phyloP scores from a whole-genome alignment of 2,888 invertebrate genomes.

The Siphonodentalium dalli region DNA sequence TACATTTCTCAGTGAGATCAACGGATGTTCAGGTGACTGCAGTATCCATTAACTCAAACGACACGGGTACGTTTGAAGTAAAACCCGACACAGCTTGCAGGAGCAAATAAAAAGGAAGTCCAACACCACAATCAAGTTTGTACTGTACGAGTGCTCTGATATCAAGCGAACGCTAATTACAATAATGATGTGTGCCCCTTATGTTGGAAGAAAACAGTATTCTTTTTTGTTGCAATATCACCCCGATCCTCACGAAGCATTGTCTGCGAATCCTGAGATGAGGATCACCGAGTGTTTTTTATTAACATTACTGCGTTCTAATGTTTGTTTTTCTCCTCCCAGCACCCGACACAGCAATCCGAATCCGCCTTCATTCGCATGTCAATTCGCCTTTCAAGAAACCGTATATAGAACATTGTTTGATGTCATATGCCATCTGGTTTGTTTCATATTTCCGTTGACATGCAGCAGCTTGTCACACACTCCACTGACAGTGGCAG shows the following conservation, averaged over 20 bases:
- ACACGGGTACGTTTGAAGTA: slow-evolving; percentile 15
- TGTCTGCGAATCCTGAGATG: slow-evolving; percentile 10
- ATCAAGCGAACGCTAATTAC: slow-evolving; percentile 25
- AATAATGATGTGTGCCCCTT: slow-evolving; percentile 27
- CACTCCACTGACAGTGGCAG: too few species aligned
- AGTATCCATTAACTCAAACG: slow-evolving; percentile 5
- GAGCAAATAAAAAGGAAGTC: slow-evolving; percentile 25
- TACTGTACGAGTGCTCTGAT: slow-evolving; percentile 26
- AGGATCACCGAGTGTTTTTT: slow-evolving; percentile 13
- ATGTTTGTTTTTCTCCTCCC: slow-evolving; percentile 14
- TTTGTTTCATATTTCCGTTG: slow-evolving; percentile 18
- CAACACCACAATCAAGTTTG: slow-evolving; percentile 28
- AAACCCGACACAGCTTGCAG: slow-evolving; percentile 25
- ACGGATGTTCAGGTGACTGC: background rate
- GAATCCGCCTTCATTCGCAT: slow-evolving; percentile 13
- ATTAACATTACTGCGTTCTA: slow-evolving; percentile 16
- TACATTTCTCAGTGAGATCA: background rate
- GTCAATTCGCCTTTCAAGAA: slow-evolving; percentile 14
- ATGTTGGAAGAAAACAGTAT: slow-evolving; percentile 21
- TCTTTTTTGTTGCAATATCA: slow-evolving; percentile 12
- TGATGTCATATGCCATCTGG: slow-evolving; percentile 24
- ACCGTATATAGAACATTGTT: slow-evolving; percentile 9
- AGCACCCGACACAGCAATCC: slow-evolving; percentile 10
- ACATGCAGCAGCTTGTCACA: slow-evolving; percentile 12
- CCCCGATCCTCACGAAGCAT: slow-evolving; percentile 9